A percentile compares a stretch with the other conserved stretches of the same genome.
Conservation (phyloP, 2,113 vertebrate species). For the Turdus rufiventris region DNA sequence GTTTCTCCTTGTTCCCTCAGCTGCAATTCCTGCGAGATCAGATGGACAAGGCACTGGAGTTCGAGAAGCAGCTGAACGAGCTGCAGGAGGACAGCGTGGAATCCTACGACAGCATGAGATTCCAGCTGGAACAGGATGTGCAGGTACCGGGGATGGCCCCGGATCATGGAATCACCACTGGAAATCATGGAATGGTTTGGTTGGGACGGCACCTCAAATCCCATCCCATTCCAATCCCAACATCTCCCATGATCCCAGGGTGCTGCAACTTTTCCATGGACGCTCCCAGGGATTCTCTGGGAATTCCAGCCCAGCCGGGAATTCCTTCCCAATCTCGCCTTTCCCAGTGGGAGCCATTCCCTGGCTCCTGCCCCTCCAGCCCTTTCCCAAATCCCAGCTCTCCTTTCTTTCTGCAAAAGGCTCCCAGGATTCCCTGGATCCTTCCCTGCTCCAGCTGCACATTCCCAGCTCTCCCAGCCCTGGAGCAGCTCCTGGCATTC, state of each 20-base stretch:
- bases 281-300: not conserved
- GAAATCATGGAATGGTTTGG: not conserved
- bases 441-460: not conserved
- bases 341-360: too few relatives aligned
- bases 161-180: fast-evolving
- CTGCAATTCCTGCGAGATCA: not conserved
- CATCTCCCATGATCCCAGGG: fast-evolving
- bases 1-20: not conserved
- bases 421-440: not conserved
- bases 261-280: not conserved
- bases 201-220: too few relatives aligned
- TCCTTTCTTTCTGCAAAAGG: not conserved
- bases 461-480: not conserved
- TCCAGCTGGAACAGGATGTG: not conserved
- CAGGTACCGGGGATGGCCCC: not conserved
- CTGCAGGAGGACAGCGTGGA: not conserved
- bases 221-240: not conserved
- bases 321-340: not conserved
- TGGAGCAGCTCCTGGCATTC: not conserved
- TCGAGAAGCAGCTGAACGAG: not conserved
- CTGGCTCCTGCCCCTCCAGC: too few relatives aligned
- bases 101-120: fast-evolving
- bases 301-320: not conserved
- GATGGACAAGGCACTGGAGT: not conserved
- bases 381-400: too few relatives aligned